Percentiles rank a stretch among this genome's conserved stretches.
Evolutionary conservation across 1,140 invertebrate species (phyloP).

Genomic region (Temnothorax longispinosus): DNA sequence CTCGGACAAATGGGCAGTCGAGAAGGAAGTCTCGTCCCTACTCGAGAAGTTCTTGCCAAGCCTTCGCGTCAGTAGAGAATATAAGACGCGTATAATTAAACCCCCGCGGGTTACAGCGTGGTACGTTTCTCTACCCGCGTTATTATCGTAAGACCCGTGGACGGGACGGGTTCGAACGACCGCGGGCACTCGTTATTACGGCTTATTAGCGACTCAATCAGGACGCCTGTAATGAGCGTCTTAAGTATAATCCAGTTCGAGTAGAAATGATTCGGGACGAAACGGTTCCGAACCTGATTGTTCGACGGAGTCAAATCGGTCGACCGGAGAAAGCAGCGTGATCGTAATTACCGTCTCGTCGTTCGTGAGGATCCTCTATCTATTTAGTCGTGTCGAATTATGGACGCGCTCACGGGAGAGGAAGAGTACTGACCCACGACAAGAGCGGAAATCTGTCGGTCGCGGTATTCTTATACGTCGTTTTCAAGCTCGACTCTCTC

Average conservation of each 20-base stretch:
- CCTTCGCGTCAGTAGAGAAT: background rate
- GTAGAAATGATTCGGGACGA: background rate
- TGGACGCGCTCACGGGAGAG: background rate
- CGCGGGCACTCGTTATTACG: constrained; percentile 36
- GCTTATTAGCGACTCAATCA: constrained; percentile 34
- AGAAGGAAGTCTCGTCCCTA: background rate
- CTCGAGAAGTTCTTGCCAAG: background rate
- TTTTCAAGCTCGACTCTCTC: background rate
- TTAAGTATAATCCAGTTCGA: constrained; percentile 12
- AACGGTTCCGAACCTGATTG: background rate
- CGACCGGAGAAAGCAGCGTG: background rate
- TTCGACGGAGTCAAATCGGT: constrained; percentile 8
- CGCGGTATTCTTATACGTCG: constrained; percentile 3
- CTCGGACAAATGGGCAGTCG: background rate
- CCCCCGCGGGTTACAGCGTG: constrained; percentile 7
- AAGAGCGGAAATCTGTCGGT: constrained; percentile 47
- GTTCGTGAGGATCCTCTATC: background rate
- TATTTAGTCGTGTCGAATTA: constrained; percentile 36
- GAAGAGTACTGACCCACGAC: constrained; percentile 53
- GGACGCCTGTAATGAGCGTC: background rate
- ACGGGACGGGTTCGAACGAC: background rate
- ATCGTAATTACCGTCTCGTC: background rate
- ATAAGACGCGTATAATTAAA: constrained; percentile 41
- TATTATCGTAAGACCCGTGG: background rate
- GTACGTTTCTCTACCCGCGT: background rate